These are phyloP conservation scores for Arvicanthis niloticus DNA, from an alignment of 2,113 vertebrate genomes.

Conservation along the genomic window DNA sequence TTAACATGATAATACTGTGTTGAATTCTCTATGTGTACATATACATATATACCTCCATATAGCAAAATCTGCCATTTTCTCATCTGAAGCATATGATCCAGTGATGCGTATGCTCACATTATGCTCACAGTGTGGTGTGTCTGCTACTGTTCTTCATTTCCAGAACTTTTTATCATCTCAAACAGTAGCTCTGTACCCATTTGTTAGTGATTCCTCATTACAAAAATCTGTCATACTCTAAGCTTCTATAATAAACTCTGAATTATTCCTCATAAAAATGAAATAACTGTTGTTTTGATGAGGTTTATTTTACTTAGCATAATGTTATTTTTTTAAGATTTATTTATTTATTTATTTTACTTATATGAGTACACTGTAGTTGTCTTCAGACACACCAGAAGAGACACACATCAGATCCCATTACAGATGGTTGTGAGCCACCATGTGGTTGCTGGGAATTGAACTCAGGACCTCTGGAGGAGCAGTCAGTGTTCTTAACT, in stretches of 20 bases:
- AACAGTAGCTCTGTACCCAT: neutral
- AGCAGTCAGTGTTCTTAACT: no score
- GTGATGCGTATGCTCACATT: neutral
- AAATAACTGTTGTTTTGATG: neutral
- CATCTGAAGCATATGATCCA: neutral
- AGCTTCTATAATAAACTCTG: neutral
- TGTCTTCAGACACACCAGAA: no score
- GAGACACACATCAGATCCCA: no score
- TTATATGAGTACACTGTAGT: no score
- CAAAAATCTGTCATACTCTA: neutral
- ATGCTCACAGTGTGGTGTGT: neutral
- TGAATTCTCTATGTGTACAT: neutral
- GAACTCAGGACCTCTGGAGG: no score
- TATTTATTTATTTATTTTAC: no score
- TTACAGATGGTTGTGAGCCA: no score
- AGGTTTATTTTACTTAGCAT: neutral
- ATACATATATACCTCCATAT: neutral
- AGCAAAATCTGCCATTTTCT: neutral
- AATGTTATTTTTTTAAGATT: neutral
- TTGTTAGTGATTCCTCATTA: neutral
- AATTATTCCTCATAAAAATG: neutral
- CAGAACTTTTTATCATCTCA: neutral
- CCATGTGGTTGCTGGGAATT: no score
- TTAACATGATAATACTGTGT: neutral
- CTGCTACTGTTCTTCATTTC: neutral